Evolutionary conservation across 2,888 invertebrate species (phyloP).

Genomic region (Drosophila birchii): DNA sequence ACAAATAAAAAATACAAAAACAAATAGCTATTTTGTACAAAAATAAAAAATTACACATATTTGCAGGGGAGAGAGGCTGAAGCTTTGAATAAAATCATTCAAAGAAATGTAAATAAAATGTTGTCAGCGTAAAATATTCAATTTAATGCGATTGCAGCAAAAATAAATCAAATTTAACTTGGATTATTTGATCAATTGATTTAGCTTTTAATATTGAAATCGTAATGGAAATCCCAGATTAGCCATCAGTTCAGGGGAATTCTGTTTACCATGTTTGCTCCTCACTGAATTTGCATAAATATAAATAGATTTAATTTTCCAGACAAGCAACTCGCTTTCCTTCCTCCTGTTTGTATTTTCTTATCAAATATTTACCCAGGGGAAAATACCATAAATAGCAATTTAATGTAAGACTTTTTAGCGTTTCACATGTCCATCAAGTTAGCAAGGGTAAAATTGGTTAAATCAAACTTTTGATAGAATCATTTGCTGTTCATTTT

Average conservation of each 20-base stretch:
- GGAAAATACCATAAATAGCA: slow-evolving; percentile 1
- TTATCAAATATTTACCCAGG: slow-evolving; percentile 17
- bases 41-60: slow-evolving; percentile 7
- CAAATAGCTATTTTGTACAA: slow-evolving; percentile 6
- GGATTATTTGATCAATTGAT: neutral
- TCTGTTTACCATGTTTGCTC: neutral
- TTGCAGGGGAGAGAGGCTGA: neutral
- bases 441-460: no score
- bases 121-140: neutral
- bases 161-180: neutral
- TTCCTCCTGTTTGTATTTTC: slow-evolving; percentile 16
- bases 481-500: no score
- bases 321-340: neutral
- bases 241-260: slow-evolving; percentile 3
- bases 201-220: neutral
- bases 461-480: no score
- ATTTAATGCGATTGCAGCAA: neutral
- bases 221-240: slow-evolving; percentile 7
- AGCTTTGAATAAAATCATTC: neutral
- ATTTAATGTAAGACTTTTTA: slow-evolving; percentile 16
- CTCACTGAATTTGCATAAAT: slow-evolving; percentile 6
- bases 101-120: neutral
- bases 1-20: slow-evolving; percentile 12
- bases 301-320: slow-evolving; percentile 15
- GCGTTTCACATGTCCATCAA: neutral